phyloP scores from a whole-genome alignment of 2,888 invertebrate species.

The Eupithecia insigniata region DNA sequence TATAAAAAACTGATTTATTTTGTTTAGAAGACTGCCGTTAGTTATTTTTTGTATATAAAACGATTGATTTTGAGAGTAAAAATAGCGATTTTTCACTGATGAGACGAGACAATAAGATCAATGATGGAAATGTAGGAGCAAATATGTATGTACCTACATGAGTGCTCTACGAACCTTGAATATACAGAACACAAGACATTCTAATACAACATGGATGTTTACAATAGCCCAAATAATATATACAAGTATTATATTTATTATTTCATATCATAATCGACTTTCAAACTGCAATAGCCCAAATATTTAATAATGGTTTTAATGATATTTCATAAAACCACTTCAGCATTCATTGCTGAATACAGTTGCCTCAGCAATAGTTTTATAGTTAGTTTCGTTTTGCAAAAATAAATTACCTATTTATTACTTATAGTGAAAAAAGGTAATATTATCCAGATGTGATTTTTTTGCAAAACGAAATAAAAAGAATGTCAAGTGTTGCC shows the following conservation, averaged over 20 bases:
- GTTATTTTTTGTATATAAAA: slow-evolving; percentile 65
- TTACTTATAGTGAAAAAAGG: slow-evolving; percentile 32
- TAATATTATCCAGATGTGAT: neutral
- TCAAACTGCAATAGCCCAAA: slow-evolving; percentile 79
- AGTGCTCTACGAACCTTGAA: slow-evolving; percentile 59
- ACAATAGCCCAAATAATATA: slow-evolving; percentile 68
- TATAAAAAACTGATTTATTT: slow-evolving; percentile 67
- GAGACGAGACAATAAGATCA: slow-evolving; percentile 56
- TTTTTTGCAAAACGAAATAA: slow-evolving; percentile 57
- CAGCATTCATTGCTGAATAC: slow-evolving; percentile 59
- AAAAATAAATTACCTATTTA: slow-evolving; percentile 37
- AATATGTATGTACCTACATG: too few relatives aligned
- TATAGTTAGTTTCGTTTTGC: slow-evolving; percentile 66
- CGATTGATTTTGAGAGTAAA: slow-evolving; percentile 53
- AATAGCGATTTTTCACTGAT: slow-evolving; percentile 82
- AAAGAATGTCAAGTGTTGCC: slow-evolving; percentile 83
- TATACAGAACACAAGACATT: slow-evolving; percentile 76
- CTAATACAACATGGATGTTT: slow-evolving; percentile 69
- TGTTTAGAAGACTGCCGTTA: slow-evolving; percentile 82
- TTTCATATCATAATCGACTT: slow-evolving; percentile 55
- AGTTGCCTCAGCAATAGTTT: slow-evolving; percentile 79
- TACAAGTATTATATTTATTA: slow-evolving; percentile 62
- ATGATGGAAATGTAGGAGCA: slow-evolving; percentile 54
- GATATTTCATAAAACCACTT: slow-evolving; percentile 55
- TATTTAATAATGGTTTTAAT: slow-evolving; percentile 64